Conservation (phyloP, 2,888 invertebrate genomes). For the Brenthis ino region DNA sequence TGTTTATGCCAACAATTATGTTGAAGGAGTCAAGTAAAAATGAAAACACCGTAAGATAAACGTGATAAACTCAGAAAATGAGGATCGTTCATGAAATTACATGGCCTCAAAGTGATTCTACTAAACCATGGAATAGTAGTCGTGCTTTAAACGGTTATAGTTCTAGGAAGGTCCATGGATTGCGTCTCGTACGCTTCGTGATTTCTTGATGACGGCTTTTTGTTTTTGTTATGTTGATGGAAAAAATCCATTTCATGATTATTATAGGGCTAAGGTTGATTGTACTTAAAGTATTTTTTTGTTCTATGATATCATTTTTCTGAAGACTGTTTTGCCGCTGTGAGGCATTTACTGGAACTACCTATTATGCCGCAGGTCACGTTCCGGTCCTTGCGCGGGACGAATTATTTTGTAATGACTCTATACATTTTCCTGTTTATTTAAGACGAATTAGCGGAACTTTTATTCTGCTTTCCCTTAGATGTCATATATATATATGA, state of each 20-base stretch:
- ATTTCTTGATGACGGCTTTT: constrained; percentile 28
- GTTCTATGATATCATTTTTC: background rate
- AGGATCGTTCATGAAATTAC: constrained; percentile 30
- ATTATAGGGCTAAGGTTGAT: constrained; percentile 5
- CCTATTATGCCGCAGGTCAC: too few species aligned
- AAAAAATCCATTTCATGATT: constrained; percentile 19
- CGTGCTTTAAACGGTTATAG: constrained; percentile 46
- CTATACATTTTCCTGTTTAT: too few species aligned
- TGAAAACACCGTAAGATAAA: constrained; percentile 26
- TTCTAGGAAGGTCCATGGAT: constrained; percentile 47
- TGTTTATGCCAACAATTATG: constrained; percentile 10
- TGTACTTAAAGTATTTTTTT: background rate
- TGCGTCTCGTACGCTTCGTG: constrained; percentile 39
- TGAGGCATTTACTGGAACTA: too few species aligned
- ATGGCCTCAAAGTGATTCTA: constrained; percentile 38
- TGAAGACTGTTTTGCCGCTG: too few species aligned
- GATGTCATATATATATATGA: too few species aligned
- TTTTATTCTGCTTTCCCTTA: too few species aligned
- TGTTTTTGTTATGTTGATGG: constrained; percentile 11
- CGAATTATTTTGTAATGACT: too few species aligned
- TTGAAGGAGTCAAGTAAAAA: constrained; percentile 1
- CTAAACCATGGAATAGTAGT: constrained; percentile 40
- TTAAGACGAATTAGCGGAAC: too few species aligned
- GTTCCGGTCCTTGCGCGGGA: too few species aligned
- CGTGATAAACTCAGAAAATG: constrained; percentile 33